phyloP scores from a whole-genome alignment of 2,113 vertebrate species.

The Pheucticus melanocephalus region DNA sequence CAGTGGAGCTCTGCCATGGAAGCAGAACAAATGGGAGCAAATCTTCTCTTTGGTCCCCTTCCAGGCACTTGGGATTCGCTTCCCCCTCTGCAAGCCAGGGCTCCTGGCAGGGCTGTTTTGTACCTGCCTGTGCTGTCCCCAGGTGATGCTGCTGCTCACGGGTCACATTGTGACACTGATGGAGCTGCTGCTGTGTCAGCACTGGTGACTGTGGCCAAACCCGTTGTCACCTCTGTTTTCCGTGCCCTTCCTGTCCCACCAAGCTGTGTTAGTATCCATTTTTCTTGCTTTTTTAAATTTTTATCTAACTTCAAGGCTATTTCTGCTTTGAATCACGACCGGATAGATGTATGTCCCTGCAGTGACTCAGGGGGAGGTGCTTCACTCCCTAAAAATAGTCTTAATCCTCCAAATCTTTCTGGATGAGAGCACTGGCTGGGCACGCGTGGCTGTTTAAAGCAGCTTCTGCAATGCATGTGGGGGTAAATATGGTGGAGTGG shows the following conservation, averaged over 20 bases:
- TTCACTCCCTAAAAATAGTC: slow-evolving; percentile 22
- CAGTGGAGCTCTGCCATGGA: not conserved
- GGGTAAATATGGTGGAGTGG: not conserved
- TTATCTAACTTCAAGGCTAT: not conserved
- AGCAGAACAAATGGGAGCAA: not conserved
- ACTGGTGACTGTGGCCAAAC: rapidly evolving
- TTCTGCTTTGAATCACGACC: not conserved
- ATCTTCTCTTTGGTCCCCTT: not conserved
- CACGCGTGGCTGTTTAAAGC: not conserved
- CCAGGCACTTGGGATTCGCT: rapidly evolving
- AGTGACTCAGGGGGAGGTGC: slow-evolving; percentile 15
- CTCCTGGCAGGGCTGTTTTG: not conserved
- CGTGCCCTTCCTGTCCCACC: not conserved
- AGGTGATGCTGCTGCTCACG: not conserved
- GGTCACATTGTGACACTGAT: rapidly evolving
- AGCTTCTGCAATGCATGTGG: not conserved
- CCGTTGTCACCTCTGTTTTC: rapidly evolving
- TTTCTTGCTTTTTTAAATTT: not conserved
- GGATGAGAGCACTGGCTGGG: not conserved
- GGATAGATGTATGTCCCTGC: not conserved
- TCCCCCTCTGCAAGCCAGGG: not conserved
- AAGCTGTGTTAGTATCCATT: not conserved
- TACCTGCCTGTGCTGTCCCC: not conserved
- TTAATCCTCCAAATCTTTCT: not conserved
- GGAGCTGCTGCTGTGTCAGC: not conserved